These are phyloP conservation scores for Drosophila nigritarsus DNA, from an alignment of 2,888 invertebrate species.

Conservation along the genomic window DNA sequence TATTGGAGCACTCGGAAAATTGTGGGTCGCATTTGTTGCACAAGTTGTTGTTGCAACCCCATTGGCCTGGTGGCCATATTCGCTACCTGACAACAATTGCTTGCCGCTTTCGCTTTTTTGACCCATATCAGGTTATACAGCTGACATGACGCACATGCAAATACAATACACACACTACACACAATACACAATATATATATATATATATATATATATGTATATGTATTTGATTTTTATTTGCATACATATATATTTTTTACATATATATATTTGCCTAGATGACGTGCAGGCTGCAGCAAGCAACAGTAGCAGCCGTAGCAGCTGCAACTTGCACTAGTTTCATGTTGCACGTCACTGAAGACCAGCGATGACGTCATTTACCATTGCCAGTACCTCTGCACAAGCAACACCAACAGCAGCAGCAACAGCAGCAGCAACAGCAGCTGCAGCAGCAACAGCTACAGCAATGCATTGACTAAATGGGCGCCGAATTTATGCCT, in stretches of 20 bases:
- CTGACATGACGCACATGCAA: not conserved
- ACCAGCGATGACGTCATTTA: slow-evolving; percentile 55
- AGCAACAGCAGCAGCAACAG: not conserved
- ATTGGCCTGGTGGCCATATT: slow-evolving; percentile 56
- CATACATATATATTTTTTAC: not conserved
- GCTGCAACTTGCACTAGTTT: slow-evolving; percentile 44
- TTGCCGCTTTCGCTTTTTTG: slow-evolving; percentile 35
- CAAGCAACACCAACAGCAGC: not conserved
- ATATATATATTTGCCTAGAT: slow-evolving; percentile 18
- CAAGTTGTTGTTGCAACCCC: slow-evolving; percentile 18
- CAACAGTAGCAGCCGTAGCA: not conserved
- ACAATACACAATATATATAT: too few relatives aligned
- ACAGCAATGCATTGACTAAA: slow-evolving; percentile 7
- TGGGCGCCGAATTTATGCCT: slow-evolving; percentile 56
- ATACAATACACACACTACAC: not conserved
- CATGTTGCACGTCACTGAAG: slow-evolving; percentile 47
- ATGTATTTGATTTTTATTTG: not conserved
- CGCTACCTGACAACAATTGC: slow-evolving; percentile 69
- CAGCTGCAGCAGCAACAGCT: not conserved
- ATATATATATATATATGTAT: not conserved
- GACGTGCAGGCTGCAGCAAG: slow-evolving; percentile 28
- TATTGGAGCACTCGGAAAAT: slow-evolving; percentile 20
- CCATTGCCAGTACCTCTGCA: slow-evolving; percentile 23
- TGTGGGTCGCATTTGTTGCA: slow-evolving; percentile 56
- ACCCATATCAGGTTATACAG: slow-evolving; percentile 64